Percentiles rank a stretch among this genome's conserved stretches.
phyloP scores from a whole-genome alignment of 1,140 invertebrate genomes.

The Myzus persicae region DNA sequence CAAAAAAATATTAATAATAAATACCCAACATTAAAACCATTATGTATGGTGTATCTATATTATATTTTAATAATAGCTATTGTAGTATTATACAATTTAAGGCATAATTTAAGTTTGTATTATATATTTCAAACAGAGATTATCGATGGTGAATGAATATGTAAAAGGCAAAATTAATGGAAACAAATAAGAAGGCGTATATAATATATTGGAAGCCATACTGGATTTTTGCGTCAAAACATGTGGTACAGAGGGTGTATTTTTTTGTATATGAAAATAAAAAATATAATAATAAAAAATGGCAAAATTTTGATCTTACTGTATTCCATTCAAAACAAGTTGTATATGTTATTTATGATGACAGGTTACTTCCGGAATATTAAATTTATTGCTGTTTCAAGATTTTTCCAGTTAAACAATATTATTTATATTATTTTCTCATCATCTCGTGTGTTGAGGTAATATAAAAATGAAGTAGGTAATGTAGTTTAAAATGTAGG shows the following conservation, averaged over 20 bases:
- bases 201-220: conserved; percentile 24
- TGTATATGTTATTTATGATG: conserved; percentile 22
- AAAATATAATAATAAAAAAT: conserved; percentile 9
- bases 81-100: neutral
- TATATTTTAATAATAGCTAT: conserved; percentile 14
- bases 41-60: neutral
- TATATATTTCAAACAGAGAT: neutral
- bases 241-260: conserved; percentile 27
- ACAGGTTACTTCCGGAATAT: conserved; percentile 16
- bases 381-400: conserved; percentile 8
- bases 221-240: neutral
- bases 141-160: neutral
- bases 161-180: neutral
- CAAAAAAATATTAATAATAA: neutral
- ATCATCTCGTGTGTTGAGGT: neutral
- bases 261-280: neutral
- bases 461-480: neutral
- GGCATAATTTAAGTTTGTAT: neutral
- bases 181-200: neutral
- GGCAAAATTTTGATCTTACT: neutral
- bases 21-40: neutral
- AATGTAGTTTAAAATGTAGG: neutral
- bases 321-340: conserved; percentile 6
- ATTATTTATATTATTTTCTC: conserved; percentile 36
- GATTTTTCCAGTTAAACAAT: neutral